Conservation (phyloP, 2,888 invertebrate genomes). For the Tiphia femorata region DNA sequence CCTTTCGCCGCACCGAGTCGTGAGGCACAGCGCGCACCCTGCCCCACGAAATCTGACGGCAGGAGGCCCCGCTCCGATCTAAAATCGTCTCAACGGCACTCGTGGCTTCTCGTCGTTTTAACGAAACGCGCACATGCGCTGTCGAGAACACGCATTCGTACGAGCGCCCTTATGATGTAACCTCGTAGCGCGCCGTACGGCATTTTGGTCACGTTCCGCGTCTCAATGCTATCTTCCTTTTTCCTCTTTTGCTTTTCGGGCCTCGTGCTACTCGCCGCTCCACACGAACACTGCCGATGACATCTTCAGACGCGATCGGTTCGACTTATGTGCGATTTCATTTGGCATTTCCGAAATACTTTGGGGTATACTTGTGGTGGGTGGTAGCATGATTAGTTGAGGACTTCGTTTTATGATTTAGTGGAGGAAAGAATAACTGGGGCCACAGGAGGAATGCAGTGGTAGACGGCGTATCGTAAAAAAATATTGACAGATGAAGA, state of each 20-base stretch:
- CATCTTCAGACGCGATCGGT: no score
- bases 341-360: no score
- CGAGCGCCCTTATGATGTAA: slow-evolving; percentile 20
- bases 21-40: slow-evolving; percentile 49
- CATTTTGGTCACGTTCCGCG: background rate
- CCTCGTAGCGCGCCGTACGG: background rate
- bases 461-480: no score
- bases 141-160: slow-evolving; percentile 14
- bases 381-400: no score
- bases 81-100: slow-evolving; percentile 60
- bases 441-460: no score
- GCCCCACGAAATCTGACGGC: slow-evolving; percentile 58
- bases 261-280: background rate
- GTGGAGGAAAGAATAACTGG: no score
- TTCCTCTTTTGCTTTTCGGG: background rate
- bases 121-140: slow-evolving; percentile 56
- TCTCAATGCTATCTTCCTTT: slow-evolving; percentile 15
- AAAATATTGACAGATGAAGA: no score
- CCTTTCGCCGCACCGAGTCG: background rate
- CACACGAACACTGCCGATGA: no score
- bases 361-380: no score
- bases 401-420: no score
- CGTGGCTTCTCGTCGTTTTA: slow-evolving; percentile 51
- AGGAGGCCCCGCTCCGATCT: slow-evolving; percentile 63
- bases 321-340: no score